Percentiles rank a stretch among this genome's conserved stretches.
Evolutionary conservation across 2,797 vertebrate species (phyloP).

Genomic region (Pangasius sanitwongsei): DNA sequence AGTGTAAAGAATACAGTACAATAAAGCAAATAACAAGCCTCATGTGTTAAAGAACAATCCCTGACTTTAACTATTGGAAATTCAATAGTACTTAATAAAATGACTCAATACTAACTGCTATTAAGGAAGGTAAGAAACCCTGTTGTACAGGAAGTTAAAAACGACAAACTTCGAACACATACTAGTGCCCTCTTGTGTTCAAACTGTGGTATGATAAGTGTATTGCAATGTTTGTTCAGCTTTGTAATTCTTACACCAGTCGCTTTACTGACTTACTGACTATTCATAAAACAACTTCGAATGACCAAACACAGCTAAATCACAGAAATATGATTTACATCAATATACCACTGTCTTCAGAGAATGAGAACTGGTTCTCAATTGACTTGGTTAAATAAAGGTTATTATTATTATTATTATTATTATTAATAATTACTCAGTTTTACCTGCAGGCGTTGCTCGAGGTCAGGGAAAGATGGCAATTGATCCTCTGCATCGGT

Average conservation of each 20-base stretch:
- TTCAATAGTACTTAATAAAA: neutral
- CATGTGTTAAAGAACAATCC: neutral
- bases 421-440: neutral
- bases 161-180: neutral
- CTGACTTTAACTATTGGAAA: neutral
- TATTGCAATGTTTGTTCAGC: neutral
- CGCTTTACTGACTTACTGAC: neutral
- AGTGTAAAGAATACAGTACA: neutral
- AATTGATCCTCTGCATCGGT: constrained; percentile 82
- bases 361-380: neutral
- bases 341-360: neutral
- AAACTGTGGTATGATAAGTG: constrained; percentile 3
- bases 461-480: constrained; percentile 88
- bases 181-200: constrained; percentile 45
- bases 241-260: neutral
- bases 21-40: neutral
- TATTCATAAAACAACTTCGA: neutral
- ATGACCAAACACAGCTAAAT: neutral
- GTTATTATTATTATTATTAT: too few species aligned
- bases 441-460: constrained; percentile 94
- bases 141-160: neutral
- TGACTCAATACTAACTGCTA: neutral
- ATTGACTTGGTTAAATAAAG: too few species aligned
- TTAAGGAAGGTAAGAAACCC: neutral
- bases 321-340: neutral